Conservation (phyloP, 2,113 vertebrate genomes). For the Phodopus roborovskii region DNA sequence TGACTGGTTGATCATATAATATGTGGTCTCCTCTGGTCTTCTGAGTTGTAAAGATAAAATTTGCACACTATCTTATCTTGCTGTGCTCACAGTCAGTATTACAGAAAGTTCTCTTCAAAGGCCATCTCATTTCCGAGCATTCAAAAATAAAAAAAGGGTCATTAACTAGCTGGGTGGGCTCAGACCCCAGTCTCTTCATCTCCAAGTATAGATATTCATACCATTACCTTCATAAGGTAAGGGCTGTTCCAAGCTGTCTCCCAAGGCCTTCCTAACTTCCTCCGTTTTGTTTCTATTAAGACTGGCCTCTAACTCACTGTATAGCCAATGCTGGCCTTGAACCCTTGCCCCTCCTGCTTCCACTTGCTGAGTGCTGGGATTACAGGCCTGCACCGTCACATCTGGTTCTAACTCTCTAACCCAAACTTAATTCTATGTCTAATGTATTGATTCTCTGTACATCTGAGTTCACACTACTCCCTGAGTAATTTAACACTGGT, state of each 20-base stretch:
- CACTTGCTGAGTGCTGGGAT: background rate
- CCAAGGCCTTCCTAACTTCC: slow-evolving; percentile 24
- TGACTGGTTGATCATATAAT: background rate
- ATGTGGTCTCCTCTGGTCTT: background rate
- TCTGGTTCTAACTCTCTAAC: background rate
- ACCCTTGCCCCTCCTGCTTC: background rate
- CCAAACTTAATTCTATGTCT: slow-evolving; percentile 34
- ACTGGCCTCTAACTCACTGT: background rate
- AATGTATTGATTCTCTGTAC: background rate
- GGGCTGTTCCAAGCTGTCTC: background rate
- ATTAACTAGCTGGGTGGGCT: slow-evolving; percentile 57
- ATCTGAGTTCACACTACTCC: background rate
- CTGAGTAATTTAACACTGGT: background rate
- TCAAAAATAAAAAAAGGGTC: background rate
- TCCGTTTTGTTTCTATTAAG: background rate
- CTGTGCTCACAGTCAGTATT: background rate
- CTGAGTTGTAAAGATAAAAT: slow-evolving; percentile 2
- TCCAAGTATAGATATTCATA: slow-evolving; percentile 46
- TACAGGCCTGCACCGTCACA: background rate
- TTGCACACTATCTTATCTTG: background rate
- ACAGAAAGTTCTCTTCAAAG: background rate
- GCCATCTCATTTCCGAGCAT: background rate
- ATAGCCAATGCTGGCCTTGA: background rate
- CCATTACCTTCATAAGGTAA: background rate
- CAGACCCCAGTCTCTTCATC: slow-evolving; percentile 23